Conservation (phyloP, 1,140 invertebrate species). For the Heliconius hermathena region DNA sequence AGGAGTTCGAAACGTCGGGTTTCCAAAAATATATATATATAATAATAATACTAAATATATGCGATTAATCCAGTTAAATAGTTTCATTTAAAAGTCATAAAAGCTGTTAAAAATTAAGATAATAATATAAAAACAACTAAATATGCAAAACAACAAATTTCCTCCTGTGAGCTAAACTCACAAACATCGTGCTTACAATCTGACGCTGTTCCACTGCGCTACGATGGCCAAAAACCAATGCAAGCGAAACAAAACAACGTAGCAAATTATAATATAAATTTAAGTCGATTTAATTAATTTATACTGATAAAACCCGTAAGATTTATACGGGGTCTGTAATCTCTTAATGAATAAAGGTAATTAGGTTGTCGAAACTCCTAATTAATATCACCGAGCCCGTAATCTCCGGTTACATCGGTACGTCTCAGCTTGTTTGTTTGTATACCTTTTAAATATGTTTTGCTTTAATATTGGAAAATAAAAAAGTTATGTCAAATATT, state of each 20-base stretch:
- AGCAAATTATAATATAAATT: conserved; percentile 9
- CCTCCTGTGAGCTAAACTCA: neutral
- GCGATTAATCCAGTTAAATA: too few species aligned
- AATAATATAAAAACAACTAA: too few species aligned
- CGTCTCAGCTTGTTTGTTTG: neutral
- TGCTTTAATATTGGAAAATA: neutral
- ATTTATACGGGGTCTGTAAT: conserved; percentile 28
- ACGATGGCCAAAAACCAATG: neutral
- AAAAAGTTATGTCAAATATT: too few species aligned
- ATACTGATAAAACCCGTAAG: conserved; percentile 20
- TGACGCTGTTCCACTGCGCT: too few species aligned
- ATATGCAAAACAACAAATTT: too few species aligned
- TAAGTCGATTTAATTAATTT: conserved; percentile 21
- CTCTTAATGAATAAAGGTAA: conserved; percentile 35
- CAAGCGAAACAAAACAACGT: neutral
- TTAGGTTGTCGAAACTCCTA: conserved; percentile 33
- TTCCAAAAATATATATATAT: too few species aligned
- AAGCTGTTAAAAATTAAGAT: too few species aligned
- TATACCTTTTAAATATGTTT: neutral
- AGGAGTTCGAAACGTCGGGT: too few species aligned
- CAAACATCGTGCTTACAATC: neutral
- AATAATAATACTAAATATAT: too few species aligned
- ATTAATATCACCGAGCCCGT: conserved; percentile 28
- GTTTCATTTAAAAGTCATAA: too few species aligned
- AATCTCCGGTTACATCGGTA: conserved; percentile 26